These are phyloP conservation scores for Papilio dardanus DNA, from an alignment of 1,140 invertebrate genomes.

Conservation along the genomic window DNA sequence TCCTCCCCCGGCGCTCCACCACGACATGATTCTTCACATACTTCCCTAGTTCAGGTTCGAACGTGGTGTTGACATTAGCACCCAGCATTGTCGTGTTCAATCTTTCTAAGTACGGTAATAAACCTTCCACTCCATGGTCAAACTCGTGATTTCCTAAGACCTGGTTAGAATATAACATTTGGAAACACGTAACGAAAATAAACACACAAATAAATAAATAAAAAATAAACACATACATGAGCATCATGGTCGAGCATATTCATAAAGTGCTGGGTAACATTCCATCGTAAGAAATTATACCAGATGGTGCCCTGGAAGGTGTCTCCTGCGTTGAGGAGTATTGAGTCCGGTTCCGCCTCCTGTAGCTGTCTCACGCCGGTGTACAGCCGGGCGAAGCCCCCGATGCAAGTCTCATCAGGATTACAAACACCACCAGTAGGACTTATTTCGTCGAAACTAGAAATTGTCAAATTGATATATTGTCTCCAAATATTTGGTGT, in stretches of 20 bases:
- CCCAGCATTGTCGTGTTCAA: constrained; percentile 87
- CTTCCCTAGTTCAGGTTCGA: constrained; percentile 87
- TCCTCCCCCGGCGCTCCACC: constrained; percentile 83
- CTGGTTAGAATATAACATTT: constrained; percentile 73
- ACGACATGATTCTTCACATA: constrained; percentile 85
- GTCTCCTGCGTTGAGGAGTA: constrained; percentile 92
- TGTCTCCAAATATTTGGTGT: too few species aligned
- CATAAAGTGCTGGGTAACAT: constrained; percentile 88
- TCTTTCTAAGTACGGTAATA: constrained; percentile 88
- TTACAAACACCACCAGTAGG: constrained; percentile 84
- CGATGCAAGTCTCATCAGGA: constrained; percentile 83
- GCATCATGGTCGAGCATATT: constrained; percentile 90
- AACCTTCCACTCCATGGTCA: constrained; percentile 88
- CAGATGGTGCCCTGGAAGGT: constrained; percentile 94
- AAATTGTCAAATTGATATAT: neutral
- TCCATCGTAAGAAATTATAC: constrained; percentile 91
- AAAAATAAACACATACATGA: constrained; percentile 91
- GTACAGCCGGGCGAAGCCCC: constrained; percentile 88
- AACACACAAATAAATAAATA: too few species aligned
- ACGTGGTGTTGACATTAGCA: constrained; percentile 88
- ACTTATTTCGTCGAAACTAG: constrained; percentile 88
- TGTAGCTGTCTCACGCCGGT: constrained; percentile 82
- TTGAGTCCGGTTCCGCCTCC: constrained; percentile 84
- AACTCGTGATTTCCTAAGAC: constrained; percentile 96
- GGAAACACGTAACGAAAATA: too few species aligned